Evolutionary conservation across 2,797 vertebrate species (phyloP), one percentile per base, ranked within the genome.

Genomic region (Liparis tanakae): DNA sequence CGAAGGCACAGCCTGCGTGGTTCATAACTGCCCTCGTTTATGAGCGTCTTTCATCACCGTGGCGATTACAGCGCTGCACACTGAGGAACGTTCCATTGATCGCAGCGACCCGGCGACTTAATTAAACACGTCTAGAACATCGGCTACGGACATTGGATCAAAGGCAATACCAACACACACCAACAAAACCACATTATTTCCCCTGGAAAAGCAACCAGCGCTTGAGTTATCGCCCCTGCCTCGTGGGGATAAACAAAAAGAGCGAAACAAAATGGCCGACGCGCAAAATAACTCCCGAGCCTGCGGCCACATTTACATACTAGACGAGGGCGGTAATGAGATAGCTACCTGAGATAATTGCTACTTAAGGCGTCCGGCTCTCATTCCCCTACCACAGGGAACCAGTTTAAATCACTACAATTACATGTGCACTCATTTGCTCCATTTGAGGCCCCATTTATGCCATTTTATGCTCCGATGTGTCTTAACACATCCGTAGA

Each of bases 311-410:
- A 80, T 90, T 87, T 89, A 70, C 85, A 85, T 87, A 67, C 81
- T 83, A 77, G 62, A 89, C 82, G 74, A 85, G 81, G 80, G 48
- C 10, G 58, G 65, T 93, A 91, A 93, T 91, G 91, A 93, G 90
- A 90, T 91, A 85, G 80, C 91, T 91, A 91, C 90, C 86, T 89
- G 89, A 91, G 91, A 88, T 94, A 94, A 94, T 94, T 91, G 90
- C 86, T 84, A 85, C 87, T 92, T 72, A 85, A 87, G 79, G 87
- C 80, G 17, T 85, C 81, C 65, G 18, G 78, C 87, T 87, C 86
- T 89, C 82, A 75, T 79, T 64, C 70, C 61, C 61, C 61, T 78
- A 76, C 88, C 79, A 75, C 75, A 68, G 87, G 89, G 84, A 84
- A 75, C 78, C 64, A 12, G 81, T 88, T 86, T 85, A 88, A 88